Base-by-base conservation (phyloP, 2,113 vertebrate species). In the Notechis scutatus region DNA sequence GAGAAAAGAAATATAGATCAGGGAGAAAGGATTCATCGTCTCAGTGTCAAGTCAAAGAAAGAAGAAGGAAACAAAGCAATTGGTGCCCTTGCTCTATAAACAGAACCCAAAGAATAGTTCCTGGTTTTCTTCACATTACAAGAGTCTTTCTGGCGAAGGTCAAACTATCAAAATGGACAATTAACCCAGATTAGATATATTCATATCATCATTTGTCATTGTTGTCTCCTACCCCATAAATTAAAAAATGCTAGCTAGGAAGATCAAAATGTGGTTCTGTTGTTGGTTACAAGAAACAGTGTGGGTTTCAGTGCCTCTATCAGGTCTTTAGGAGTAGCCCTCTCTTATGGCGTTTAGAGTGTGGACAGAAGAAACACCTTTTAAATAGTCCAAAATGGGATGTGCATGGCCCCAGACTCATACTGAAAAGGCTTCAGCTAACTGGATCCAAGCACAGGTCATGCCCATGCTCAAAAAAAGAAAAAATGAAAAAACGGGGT, bases 1-100 rank as follows among this genome's bases (percentile, higher is more conserved):
- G n/a, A n/a, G n/a, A n/a, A 90, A 93, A 50, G 74, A 93, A 90
- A 86, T 86, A 87, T 61, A 90, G 81, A 20, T 57, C 69, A 90
- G 14, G 56, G 45, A 93, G 81, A 54, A 81, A 87, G 69, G 34
- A 85, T 64, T 93, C n/a, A 23, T 47, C 24, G 61, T 55, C 55
- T 86, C 61, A 56, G 18, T 61, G 85, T 86, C 74, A 86, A 64
- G 56, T 57, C 29, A 24, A 45, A 61, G 14, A 47, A 21, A 61
- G 61, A 42, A 85, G n/a, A 50, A 93, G 56, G 45, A 64, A 87
- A 47, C 56, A 34, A 39, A 26, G 56, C 21, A 93, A 29, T 39
- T 52, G 55, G 74, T 90, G 81, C 74, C 74, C 59, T 52, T 87
- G 55, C 56, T 93, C n/a, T 89, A 90, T 93, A 54, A 93, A 90